A percentile compares a stretch with the other conserved stretches of the same genome.
phyloP scores from a whole-genome alignment of 1,140 invertebrate species.

The Eubasilissa regina region DNA sequence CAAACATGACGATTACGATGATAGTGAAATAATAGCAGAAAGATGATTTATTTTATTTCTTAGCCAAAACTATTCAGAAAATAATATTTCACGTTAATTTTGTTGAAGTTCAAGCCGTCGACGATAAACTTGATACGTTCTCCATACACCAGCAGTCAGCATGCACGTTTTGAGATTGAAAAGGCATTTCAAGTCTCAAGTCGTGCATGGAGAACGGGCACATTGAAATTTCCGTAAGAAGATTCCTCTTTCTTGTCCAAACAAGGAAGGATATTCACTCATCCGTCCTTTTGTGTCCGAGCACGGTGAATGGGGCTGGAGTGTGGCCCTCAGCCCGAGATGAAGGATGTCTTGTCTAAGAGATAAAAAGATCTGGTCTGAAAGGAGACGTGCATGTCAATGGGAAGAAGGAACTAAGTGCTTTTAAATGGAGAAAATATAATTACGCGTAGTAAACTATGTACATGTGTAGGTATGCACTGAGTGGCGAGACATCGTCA shows the following conservation, averaged over 20 bases:
- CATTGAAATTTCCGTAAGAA: constrained; percentile 12
- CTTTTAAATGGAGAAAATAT: constrained; percentile 13
- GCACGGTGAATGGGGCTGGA: constrained; percentile 27
- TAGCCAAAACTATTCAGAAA: too few relatives aligned
- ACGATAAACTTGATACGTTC: constrained; percentile 19
- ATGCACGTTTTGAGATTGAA: background rate
- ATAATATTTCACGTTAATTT: too few relatives aligned
- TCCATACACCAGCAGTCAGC: background rate
- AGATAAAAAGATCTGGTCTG: constrained; percentile 49
- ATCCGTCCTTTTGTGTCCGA: constrained; percentile 35
- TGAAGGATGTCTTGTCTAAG: constrained; percentile 53
- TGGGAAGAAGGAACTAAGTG: constrained; percentile 52
- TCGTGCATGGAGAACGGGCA: constrained; percentile 14
- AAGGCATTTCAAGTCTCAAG: background rate
- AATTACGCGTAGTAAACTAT: background rate
- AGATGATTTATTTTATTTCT: too few relatives aligned
- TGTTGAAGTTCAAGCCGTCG: background rate
- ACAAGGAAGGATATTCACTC: constrained; percentile 40
- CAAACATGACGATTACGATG: too few relatives aligned
- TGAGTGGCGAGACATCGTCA: too few relatives aligned
- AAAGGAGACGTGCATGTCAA: constrained; percentile 46
- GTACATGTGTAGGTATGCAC: background rate
- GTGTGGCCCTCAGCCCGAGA: constrained; percentile 39
- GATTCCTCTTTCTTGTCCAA: constrained; percentile 34
- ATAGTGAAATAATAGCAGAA: too few relatives aligned